Base-by-base conservation (phyloP, 2,113 vertebrate genomes). In the Willisornis vidua region DNA sequence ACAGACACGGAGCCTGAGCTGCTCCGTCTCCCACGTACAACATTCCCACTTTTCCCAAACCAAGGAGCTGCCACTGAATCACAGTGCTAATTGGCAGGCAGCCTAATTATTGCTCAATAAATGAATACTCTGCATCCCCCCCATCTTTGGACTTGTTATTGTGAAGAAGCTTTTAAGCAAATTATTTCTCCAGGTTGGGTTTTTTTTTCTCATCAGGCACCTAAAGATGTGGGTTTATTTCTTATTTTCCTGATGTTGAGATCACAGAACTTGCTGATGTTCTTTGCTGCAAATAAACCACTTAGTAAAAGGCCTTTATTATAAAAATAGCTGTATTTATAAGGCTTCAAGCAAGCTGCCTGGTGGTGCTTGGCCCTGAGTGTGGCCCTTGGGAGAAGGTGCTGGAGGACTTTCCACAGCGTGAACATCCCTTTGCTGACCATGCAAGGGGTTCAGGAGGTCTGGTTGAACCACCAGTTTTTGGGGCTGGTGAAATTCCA, bases 361-460 rank as follows among this genome's bases (percentile, higher is more conserved):
- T 86, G 6, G 70, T 73, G 84, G 35, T 62, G 26, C 59, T 37
- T 62, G 35, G 35, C 37, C 61, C 43, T 55, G 20, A 57, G 25
- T 75, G 46, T 1, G 57, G 76, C 65, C 62, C 70, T 59, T 43
- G 31, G 33, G 18, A 13, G 49, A 85, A 61, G 31, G 29, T 71
- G 10, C 62, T 75, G 62, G 71, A 58, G 68, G 65, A 29, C 37
- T 46, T 84, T 91, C 78, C 78, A 94, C 94, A 90, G 96, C 57
- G 80, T 96, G 96, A 95, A 96, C 93, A 96, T 94, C 87, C 84
- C 87, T 95, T 91, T 85, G 61, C 79, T 57, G 16, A 68, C 81
- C 24, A 3, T 76, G 45, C n/a, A 73, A 71, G 16, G 23, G n/a
- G 39, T 51, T 43, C 59, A 46, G 4, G 15, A 33, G 0, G 59